phyloP scores from a whole-genome alignment of 2,888 invertebrate genomes.

The Subacronicta megacephala region DNA sequence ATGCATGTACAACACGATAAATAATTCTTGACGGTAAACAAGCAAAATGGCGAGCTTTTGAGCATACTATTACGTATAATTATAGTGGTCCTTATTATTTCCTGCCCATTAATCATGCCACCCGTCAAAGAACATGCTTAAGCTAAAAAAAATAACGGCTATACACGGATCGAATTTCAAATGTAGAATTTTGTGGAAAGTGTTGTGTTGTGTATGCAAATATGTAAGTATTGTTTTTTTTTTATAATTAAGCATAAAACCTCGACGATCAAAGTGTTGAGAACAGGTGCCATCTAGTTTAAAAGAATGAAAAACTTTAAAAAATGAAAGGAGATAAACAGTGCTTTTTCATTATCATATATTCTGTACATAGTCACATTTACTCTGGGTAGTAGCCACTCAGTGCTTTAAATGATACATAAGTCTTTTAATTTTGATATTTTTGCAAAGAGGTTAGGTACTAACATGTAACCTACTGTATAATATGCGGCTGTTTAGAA shows the following conservation, averaged over 20 bases:
- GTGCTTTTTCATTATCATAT: too few species aligned
- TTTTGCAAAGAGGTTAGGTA: too few species aligned
- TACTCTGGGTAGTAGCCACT: too few species aligned
- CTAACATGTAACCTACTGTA: too few species aligned
- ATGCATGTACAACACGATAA: slow-evolving; percentile 52
- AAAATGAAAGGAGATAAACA: too few species aligned
- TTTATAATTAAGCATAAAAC: background rate
- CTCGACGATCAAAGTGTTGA: too few species aligned
- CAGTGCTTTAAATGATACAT: too few species aligned
- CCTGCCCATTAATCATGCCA: slow-evolving; percentile 48
- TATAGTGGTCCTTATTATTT: slow-evolving; percentile 45
- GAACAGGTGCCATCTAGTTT: too few species aligned
- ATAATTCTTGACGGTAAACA: slow-evolving; percentile 44
- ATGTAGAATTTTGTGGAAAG: background rate
- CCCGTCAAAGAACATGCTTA: slow-evolving; percentile 25
- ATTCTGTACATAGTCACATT: too few species aligned
- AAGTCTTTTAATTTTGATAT: too few species aligned
- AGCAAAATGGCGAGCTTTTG: slow-evolving; percentile 43
- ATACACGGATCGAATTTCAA: slow-evolving; percentile 18
- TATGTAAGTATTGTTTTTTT: background rate
- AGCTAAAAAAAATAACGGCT: slow-evolving; percentile 1
- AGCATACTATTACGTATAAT: slow-evolving; percentile 43
- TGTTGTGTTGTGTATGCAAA: slow-evolving; percentile 7
- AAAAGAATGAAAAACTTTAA: too few species aligned
- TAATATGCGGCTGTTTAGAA: too few species aligned